Evolutionary conservation across 2,888 invertebrate species (phyloP).

Genomic region (Apotomis turbidana): DNA sequence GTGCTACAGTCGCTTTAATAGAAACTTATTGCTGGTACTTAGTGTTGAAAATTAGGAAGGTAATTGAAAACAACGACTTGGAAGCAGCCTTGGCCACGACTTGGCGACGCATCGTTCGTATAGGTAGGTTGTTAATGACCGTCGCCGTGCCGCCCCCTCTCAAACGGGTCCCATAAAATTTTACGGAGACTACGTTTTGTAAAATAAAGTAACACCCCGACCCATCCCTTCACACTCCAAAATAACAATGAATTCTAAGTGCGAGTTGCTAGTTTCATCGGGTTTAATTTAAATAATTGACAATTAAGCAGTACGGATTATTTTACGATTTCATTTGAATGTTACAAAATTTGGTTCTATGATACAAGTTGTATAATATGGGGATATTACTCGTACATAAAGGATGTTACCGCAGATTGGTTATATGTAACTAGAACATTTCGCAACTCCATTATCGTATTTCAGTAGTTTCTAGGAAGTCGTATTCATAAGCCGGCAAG

Average conservation of each 20-base stretch:
- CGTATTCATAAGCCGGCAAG: conserved; percentile 37
- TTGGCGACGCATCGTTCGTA: conserved; percentile 52
- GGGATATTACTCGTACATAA: neutral
- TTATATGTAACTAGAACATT: conserved; percentile 13
- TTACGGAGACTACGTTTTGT: conserved; percentile 73
- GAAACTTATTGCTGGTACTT: conserved; percentile 48
- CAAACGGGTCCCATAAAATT: conserved; percentile 72
- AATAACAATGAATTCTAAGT: conserved; percentile 58
- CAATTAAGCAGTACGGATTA: conserved; percentile 44
- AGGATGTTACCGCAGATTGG: conserved; percentile 17
- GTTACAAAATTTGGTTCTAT: neutral
- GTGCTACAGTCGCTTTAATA: conserved; percentile 50
- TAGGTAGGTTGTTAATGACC: conserved; percentile 68
- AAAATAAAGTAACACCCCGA: conserved; percentile 68
- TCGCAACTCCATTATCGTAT: conserved; percentile 27
- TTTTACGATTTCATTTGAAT: conserved; percentile 43
- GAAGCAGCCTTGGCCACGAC: conserved; percentile 48
- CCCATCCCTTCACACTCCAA: conserved; percentile 49
- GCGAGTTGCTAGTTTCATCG: conserved; percentile 52
- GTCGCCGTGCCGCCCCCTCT: conserved; percentile 56
- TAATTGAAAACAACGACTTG: conserved; percentile 71
- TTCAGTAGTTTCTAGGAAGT: conserved; percentile 34
- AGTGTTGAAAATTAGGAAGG: conserved; percentile 61
- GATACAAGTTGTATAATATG: conserved; percentile 8
- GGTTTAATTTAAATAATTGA: conserved; percentile 37